phyloP scores from a whole-genome alignment of 2,113 vertebrate genomes.

The Aspiorhynchus laticeps region DNA sequence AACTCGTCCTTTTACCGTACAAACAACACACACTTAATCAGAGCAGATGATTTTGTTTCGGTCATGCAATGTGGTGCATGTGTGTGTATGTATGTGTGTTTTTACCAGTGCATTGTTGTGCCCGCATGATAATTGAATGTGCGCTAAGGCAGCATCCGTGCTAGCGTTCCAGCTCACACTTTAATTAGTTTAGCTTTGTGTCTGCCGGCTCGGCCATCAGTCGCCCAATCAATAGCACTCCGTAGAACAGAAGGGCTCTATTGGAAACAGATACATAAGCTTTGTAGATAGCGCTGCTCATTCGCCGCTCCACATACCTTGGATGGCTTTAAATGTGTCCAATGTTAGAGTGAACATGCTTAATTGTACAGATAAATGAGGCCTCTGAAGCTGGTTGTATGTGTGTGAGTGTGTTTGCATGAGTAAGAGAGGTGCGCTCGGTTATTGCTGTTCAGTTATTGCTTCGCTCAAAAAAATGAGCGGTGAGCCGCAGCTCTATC shows the following conservation, averaged over 20 bases:
- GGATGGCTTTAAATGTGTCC: slow-evolving; percentile 55
- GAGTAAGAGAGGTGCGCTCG: not conserved
- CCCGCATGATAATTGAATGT: slow-evolving; percentile 64
- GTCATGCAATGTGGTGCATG: slow-evolving; percentile 21
- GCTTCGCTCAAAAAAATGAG: slow-evolving; percentile 18
- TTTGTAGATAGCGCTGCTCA: slow-evolving; percentile 48
- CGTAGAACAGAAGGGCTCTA: slow-evolving; percentile 65
- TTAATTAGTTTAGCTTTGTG: slow-evolving; percentile 75
- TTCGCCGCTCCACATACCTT: slow-evolving; percentile 41
- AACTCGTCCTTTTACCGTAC: not conserved
- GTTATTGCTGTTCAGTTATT: slow-evolving; percentile 43
- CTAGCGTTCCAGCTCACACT: slow-evolving; percentile 65
- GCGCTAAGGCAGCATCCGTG: slow-evolving; percentile 64
- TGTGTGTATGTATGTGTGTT: not conserved
- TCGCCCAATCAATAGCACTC: slow-evolving; percentile 62
- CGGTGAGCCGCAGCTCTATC: slow-evolving; percentile 16
- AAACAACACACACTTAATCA: slow-evolving; percentile 52
- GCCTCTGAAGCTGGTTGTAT: slow-evolving; percentile 22
- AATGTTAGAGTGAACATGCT: slow-evolving; percentile 56
- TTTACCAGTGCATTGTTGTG: slow-evolving; percentile 50
- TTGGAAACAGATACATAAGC: slow-evolving; percentile 69
- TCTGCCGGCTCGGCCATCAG: slow-evolving; percentile 67
- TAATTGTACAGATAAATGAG: slow-evolving; percentile 66
- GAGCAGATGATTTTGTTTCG: not conserved
- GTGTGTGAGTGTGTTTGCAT: slow-evolving; percentile 23